phyloP scores from a whole-genome alignment of 2,797 vertebrate genomes.

The Galagoides demidoff region DNA sequence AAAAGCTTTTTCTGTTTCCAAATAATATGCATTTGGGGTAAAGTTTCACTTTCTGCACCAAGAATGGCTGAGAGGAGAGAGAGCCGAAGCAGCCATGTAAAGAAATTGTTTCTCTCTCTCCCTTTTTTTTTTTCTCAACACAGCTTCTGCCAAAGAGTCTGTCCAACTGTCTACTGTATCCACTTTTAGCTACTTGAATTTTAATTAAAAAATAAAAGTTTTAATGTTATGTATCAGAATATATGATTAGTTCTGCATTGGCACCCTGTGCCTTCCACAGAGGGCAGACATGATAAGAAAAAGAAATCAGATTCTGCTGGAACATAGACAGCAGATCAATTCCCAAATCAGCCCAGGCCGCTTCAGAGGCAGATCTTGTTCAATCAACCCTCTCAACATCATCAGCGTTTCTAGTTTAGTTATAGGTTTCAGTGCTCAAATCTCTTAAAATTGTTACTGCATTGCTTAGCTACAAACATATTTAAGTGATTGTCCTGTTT shows the following conservation, averaged over 20 bases:
- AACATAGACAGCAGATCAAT: background rate
- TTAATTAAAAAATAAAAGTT: conserved; percentile 76
- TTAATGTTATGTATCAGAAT: conserved; percentile 57
- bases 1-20: conserved; percentile 72
- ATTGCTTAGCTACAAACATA: background rate
- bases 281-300: conserved; percentile 42
- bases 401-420: background rate
- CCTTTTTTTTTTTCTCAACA: background rate
- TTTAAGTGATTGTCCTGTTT: background rate
- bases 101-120: conserved; percentile 63
- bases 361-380: conserved; percentile 2
- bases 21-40: conserved; percentile 77
- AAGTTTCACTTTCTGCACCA: conserved; percentile 74
- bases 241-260: conserved; percentile 47
- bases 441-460: background rate
- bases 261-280: conserved; percentile 29
- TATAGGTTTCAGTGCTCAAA: background rate
- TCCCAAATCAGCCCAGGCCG: background rate
- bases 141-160: conserved; percentile 71
- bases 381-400: background rate
- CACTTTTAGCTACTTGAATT: conserved; percentile 75
- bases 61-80: conserved; percentile 63
- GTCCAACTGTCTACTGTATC: conserved; percentile 72
- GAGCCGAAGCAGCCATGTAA: conserved; percentile 70
- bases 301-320: conserved; percentile 6